Evolutionary conservation across 2,113 vertebrate genomes (phyloP), one percentile per base, ranked within the genome.

Genomic region (Tachysurus fulvidraco): DNA sequence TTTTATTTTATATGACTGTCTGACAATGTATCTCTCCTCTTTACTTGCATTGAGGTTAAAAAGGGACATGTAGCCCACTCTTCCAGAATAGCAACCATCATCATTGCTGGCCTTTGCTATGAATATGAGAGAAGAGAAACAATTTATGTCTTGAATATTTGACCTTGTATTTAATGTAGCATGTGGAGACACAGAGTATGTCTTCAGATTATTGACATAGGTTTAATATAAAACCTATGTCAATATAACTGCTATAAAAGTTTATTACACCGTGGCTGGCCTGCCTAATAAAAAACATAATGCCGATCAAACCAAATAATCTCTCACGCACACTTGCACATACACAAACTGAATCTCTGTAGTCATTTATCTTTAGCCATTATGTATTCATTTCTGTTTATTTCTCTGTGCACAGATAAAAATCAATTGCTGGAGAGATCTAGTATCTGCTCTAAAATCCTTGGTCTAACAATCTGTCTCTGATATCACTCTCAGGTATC

Each of bases 111-210:
- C 6, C 11, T 41, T 73, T 2, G 4, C 36, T 73, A 44, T 74
- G 16, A 65, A 36, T 30, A 50, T 36, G 36, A 10, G 46, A 64
- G 14, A 50, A 50, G 6, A 28, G 50, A n/a, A 65, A 62, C 50
- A 14, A 28, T 14, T 44, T 54, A 71, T 0, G 81, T 23, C 74
- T 65, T 78, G 41, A 73, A 55, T 62, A 60, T 41, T 52, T 92
- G 93, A 94, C 93, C 93, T 94, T 95, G 93, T 17, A 84, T 91
- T 86, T 92, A 94, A 93, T 94, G 73, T 79, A 87, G 89, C 69
- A 46, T 92, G 88, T 90, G 87, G 89, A 90, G 74, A 88, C 64
- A 21, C 85, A 83, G 11, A 19, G 12, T 67, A 55, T 77, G 44
- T 17, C 81, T 50, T 59, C 16, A 81, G 87, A 86, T 89, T 91